Evolutionary conservation across 2,797 vertebrate species (phyloP), one percentile per base, ranked within the genome.

Genomic region (Darevskia nairensis): DNA sequence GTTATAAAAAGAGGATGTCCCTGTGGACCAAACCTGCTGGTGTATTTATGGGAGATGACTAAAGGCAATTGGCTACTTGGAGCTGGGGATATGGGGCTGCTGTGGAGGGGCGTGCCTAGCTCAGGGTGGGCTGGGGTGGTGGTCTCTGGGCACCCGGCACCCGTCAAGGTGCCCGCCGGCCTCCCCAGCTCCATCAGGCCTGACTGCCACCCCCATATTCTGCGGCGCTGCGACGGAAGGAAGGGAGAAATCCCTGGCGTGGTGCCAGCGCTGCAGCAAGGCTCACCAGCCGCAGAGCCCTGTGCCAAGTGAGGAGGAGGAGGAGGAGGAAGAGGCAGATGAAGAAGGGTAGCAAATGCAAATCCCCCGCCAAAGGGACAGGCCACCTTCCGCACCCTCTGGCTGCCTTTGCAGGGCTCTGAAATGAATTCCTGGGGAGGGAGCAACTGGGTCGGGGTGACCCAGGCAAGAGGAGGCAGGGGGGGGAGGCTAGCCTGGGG

Each of bases 241-340:
- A 72, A 78, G 80, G 59, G 64, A 78, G 44, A 11, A 29, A 68
- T 68, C 15, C 44, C n/a, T 89, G 88, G 88, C 88, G 0, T 1
- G 0, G 17, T 9, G 88, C 88, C 88, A 89, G 41, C 11, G 69
- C 88, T 89, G 88, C 88, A 89, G 88, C 44, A 89, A 69, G 64
- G 78, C 77, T 46, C 23, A 15, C 78, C 44, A 66, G 44, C 78
- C 8, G 88, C 88, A 85, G 88, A 64, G 80, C 35, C 59, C 88
- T 77, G 74, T 72, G 80, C 81, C 74, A 78, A 32, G 2, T 15
- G 59, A 68, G 32, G 64, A 83, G 59, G 21, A 32, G 25, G 46
- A 59, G 39, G 72, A 41, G 8, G 71, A 35, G 15, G 86, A 69
- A 6, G 68, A 55, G 41, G 59, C n/a, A 5, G 74, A 32, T 55